Percentiles rank a stretch among this genome's conserved stretches.
These are phyloP conservation scores for Eulemur mongoz DNA, from an alignment of 2,797 vertebrate species.

Conservation along the genomic window DNA sequence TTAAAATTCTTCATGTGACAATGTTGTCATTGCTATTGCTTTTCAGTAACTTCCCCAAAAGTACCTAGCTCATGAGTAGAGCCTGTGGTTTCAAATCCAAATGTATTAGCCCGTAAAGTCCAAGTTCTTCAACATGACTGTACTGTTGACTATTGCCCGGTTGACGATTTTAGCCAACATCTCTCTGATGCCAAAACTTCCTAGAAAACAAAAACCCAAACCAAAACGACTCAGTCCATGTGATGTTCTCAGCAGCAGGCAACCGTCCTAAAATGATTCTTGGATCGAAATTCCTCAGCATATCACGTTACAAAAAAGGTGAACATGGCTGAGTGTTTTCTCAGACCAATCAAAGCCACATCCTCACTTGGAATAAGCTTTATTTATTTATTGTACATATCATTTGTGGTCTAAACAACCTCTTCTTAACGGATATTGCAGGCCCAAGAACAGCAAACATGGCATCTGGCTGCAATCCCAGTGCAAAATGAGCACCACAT, in stretches of 20 bases:
- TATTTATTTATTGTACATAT: neutral
- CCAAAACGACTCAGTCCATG: neutral
- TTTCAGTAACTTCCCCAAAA: neutral
- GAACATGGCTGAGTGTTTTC: neutral
- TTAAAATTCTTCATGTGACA: neutral
- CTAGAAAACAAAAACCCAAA: slow-evolving; percentile 15
- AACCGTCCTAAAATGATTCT: neutral
- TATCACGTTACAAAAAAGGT: neutral
- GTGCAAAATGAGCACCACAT: neutral
- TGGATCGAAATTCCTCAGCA: neutral
- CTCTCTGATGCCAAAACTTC: neutral
- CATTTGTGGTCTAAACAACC: neutral
- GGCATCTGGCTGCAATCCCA: neutral
- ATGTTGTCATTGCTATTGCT: too few relatives aligned
- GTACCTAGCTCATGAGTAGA: neutral
- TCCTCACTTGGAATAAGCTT: neutral
- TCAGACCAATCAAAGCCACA: neutral
- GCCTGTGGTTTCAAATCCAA: neutral
- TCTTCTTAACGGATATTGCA: neutral
- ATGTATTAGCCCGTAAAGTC: neutral
- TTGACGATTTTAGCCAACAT: neutral
- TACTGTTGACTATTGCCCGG: neutral
- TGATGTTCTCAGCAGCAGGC: neutral
- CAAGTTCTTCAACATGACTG: neutral
- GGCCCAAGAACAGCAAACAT: neutral